Percentiles rank a stretch among this genome's conserved stretches.
These are phyloP conservation scores for Stichopus chloronotus DNA, from an alignment of 35 echinoderm and acorn worm genomes.

Conservation along the genomic window DNA sequence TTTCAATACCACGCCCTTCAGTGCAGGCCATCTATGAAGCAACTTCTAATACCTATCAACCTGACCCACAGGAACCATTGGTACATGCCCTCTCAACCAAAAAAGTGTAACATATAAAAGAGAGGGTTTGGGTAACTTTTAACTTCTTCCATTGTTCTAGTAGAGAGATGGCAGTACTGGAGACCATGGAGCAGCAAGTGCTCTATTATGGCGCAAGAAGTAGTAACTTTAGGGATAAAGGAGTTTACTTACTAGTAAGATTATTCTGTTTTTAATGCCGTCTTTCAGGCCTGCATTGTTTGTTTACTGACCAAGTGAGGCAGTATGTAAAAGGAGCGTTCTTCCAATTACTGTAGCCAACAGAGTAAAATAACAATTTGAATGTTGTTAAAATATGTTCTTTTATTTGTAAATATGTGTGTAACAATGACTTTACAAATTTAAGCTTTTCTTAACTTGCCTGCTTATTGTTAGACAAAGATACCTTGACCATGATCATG, in stretches of 20 bases:
- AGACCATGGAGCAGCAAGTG: too few species aligned
- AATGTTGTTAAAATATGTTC: too few species aligned
- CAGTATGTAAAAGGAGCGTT: background rate
- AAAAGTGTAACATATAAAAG: conserved; percentile 48
- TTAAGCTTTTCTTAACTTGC: too few species aligned
- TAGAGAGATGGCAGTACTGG: background rate
- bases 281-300: conserved; percentile 1
- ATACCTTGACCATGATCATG: too few species aligned
- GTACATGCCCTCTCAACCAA: conserved; percentile 64
- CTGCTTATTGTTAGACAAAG: too few species aligned
- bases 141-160: background rate
- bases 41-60: conserved; percentile 63
- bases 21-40: conserved; percentile 85
- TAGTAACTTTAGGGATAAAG: too few species aligned
- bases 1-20: conserved; percentile 68
- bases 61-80: conserved; percentile 72
- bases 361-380: too few species aligned
- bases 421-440: too few species aligned
- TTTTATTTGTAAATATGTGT: too few species aligned
- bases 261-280: background rate
- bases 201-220: too few species aligned
- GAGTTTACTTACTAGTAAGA: too few species aligned
- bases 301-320: background rate
- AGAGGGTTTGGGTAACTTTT: background rate
- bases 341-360: background rate